These are phyloP conservation scores for Drosophila virilis DNA, from an alignment of 1,140 invertebrate genomes.

Conservation along the genomic window DNA sequence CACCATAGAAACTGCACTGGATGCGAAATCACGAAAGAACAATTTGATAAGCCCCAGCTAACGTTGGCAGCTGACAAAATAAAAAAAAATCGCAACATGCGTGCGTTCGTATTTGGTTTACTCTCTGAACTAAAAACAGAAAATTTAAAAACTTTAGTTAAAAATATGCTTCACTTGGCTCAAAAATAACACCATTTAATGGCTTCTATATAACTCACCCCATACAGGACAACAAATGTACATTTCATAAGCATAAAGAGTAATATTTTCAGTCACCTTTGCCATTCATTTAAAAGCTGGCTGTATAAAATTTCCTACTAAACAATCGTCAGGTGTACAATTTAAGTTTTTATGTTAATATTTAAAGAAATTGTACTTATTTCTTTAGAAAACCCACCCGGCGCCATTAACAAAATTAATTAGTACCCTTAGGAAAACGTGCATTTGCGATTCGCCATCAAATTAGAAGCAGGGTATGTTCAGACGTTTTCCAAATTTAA, in stretches of 20 bases:
- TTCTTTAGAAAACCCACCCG: not conserved
- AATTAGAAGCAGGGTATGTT: conserved; percentile 20
- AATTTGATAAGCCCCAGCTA: conserved; percentile 7
- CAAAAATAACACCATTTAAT: not conserved
- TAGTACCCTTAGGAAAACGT: not conserved
- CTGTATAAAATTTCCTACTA: not conserved
- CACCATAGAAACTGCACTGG: conserved; percentile 2
- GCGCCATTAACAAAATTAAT: conserved; percentile 19
- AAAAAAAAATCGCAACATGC: conserved; percentile 16
- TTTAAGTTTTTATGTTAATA: conserved; percentile 4
- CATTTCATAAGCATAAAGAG: not conserved
- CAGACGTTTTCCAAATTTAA: conserved; percentile 11
- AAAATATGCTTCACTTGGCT: not conserved
- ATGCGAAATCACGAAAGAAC: conserved; percentile 4
- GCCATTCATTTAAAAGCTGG: not conserved
- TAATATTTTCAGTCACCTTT: no score
- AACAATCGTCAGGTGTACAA: not conserved
- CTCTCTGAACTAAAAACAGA: not conserved
- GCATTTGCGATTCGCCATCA: not conserved
- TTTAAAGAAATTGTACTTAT: not conserved
- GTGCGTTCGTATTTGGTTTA: conserved; percentile 21
- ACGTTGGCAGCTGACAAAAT: conserved; percentile 43
- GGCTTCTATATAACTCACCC: not conserved
- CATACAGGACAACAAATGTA: no score
- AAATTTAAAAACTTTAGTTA: not conserved